Percentiles rank a stretch among this genome's conserved stretches.
These are phyloP conservation scores for Zaprionus lachaisei DNA, from an alignment of 1,140 invertebrate species.

Conservation along the genomic window DNA sequence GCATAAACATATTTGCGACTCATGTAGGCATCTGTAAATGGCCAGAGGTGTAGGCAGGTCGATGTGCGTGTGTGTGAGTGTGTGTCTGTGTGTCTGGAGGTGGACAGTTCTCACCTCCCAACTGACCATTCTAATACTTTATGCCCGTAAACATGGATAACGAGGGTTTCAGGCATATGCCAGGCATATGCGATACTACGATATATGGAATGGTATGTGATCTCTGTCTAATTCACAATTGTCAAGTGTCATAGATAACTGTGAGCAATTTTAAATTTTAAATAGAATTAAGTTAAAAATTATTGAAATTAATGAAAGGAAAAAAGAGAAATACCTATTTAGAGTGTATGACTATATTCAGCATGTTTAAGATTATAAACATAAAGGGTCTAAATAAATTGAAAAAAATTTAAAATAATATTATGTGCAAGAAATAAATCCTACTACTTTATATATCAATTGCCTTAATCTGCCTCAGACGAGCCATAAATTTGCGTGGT, in stretches of 20 bases:
- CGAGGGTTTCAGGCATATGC: background rate
- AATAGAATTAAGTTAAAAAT: too few species aligned
- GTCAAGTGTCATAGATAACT: background rate
- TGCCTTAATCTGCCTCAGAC: background rate
- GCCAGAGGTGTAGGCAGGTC: background rate
- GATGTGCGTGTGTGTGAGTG: background rate
- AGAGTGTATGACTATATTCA: too few species aligned
- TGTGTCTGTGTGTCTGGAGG: background rate
- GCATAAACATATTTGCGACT: slow-evolving; percentile 12
- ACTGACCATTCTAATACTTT: slow-evolving; percentile 5
- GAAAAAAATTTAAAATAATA: too few species aligned
- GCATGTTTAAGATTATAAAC: too few species aligned
- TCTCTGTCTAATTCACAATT: slow-evolving; percentile 1
- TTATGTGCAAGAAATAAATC: background rate
- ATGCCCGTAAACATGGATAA: background rate
- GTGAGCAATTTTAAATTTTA: background rate
- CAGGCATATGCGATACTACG: background rate
- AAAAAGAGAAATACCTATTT: too few species aligned
- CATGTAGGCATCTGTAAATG: slow-evolving; percentile 7
- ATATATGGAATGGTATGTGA: background rate
- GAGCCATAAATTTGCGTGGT: slow-evolving; percentile 28
- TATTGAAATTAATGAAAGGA: too few species aligned
- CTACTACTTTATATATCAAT: background rate
- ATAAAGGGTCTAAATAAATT: too few species aligned
- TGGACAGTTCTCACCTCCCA: background rate